Conservation (phyloP, 2,888 invertebrate species). For the Hermodice carunculata region DNA sequence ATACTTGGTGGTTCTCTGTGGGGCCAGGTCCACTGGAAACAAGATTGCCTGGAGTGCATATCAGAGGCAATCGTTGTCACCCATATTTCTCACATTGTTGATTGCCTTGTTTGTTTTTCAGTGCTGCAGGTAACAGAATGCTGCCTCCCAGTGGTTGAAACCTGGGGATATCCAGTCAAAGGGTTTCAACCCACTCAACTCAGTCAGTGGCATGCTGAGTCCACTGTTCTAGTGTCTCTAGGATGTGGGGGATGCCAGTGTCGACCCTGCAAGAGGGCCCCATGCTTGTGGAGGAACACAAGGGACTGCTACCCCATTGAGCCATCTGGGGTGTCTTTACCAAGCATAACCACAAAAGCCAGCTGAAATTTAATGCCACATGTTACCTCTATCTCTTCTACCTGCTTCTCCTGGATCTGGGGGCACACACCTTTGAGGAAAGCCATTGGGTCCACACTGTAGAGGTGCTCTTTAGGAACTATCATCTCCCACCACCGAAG, state of each 20-base stretch:
- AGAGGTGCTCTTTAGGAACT: no score
- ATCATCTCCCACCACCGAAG: no score
- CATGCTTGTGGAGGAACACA: conserved; percentile 1
- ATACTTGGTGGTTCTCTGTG: conserved; percentile 22
- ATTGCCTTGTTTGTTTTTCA: conserved; percentile 35
- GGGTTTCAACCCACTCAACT: background rate
- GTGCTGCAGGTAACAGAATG: conserved; percentile 29
- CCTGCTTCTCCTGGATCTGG: no score
- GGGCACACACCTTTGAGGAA: no score
- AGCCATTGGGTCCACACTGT: no score
- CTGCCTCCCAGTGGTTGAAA: conserved; percentile 38
- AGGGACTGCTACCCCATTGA: no score
- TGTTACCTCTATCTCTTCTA: no score
- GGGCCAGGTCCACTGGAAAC: conserved; percentile 21
- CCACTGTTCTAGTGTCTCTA: background rate
- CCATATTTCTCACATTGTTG: conserved; percentile 43
- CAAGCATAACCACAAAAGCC: no score
- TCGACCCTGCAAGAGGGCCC: background rate
- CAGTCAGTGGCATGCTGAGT: background rate
- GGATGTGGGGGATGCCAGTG: no score
- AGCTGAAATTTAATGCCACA: no score
- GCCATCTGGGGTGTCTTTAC: no score
- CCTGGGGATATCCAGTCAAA: conserved; percentile 19
- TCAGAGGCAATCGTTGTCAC: conserved; percentile 39
- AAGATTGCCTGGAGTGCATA: conserved; percentile 38